phyloP scores from a whole-genome alignment of 2,888 invertebrate genomes.

The Onthophagus sagittarius region DNA sequence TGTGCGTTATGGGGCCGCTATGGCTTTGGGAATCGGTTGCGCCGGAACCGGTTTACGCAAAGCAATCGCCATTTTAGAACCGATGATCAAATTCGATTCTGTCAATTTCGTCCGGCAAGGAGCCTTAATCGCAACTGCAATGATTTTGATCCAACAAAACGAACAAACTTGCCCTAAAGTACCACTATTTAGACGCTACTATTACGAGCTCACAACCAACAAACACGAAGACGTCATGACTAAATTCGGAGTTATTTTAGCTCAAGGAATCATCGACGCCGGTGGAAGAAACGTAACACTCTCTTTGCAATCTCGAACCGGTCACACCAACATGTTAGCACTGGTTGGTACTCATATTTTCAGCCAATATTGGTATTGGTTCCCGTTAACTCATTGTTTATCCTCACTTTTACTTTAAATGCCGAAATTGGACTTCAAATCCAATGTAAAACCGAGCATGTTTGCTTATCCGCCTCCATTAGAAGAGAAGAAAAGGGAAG shows the following conservation, averaged over 20 bases:
- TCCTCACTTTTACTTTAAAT: slow-evolving; percentile 90
- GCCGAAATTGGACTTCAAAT: slow-evolving; percentile 89
- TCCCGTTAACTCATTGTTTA: slow-evolving; percentile 93
- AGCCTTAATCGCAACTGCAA: slow-evolving; percentile 92
- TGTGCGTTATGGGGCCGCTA: slow-evolving; percentile 97
- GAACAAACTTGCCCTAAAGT: slow-evolving; percentile 93
- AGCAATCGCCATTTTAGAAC: slow-evolving; percentile 92
- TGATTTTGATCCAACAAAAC: slow-evolving; percentile 97
- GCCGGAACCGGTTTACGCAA: slow-evolving; percentile 97
- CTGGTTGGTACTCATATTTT: slow-evolving; percentile 97
- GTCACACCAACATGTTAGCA: slow-evolving; percentile 94
- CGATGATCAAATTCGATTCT: slow-evolving; percentile 96
- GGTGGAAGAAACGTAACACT: slow-evolving; percentile 95
- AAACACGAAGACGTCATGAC: slow-evolving; percentile 99
- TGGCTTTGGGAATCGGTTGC: slow-evolving; percentile 98
- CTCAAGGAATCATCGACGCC: slow-evolving; percentile 83
- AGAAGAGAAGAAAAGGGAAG: slow-evolving; percentile 97
- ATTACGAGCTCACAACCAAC: slow-evolving; percentile 94
- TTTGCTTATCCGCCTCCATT: slow-evolving; percentile 96
- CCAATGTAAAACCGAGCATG: slow-evolving; percentile 88
- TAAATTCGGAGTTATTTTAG: slow-evolving; percentile 96
- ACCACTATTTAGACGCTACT: slow-evolving; percentile 90
- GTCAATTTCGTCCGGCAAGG: slow-evolving; percentile 99
- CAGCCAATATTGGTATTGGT: slow-evolving; percentile 99
- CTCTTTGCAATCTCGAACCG: slow-evolving; percentile 91